Evolutionary conservation across 2,888 invertebrate species (phyloP).

Genomic region (Coecobrya sp.): DNA sequence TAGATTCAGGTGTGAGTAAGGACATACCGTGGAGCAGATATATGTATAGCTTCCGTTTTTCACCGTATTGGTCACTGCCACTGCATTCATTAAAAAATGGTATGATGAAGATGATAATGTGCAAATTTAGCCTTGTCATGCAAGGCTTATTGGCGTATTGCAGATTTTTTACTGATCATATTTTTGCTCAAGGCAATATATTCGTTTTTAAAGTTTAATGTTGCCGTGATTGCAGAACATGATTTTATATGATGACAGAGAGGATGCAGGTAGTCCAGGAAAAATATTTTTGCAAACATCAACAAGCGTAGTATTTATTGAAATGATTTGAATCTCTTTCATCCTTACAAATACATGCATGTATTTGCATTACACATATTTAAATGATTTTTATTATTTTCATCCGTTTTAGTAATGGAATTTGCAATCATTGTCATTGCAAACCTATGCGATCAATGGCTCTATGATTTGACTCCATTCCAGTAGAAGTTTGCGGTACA

Average conservation of each 20-base stretch:
- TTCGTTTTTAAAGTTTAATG: neutral
- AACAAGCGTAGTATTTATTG: no score
- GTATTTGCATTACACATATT: no score
- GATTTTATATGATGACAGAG: neutral
- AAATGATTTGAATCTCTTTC: no score
- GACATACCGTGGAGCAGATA: neutral
- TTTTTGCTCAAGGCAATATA: neutral
- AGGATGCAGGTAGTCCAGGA: no score
- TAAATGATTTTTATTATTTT: no score
- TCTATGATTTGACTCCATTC: no score
- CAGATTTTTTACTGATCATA: neutral
- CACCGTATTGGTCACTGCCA: neutral
- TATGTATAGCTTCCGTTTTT: slow-evolving; percentile 27
- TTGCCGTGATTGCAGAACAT: no score
- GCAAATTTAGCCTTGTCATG: slow-evolving; percentile 48
- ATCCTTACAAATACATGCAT: no score
- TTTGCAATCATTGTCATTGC: no score
- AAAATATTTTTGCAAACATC: neutral
- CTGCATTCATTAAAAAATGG: slow-evolving; percentile 13
- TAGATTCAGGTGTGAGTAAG: slow-evolving; percentile 49
- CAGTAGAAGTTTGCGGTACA: no score
- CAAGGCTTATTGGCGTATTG: neutral
- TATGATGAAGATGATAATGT: neutral
- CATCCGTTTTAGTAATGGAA: no score
- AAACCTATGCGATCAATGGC: no score